These are phyloP conservation scores for Ernsta delagoae DNA, from an alignment of 2,888 invertebrate genomes.

Conservation along the genomic window DNA sequence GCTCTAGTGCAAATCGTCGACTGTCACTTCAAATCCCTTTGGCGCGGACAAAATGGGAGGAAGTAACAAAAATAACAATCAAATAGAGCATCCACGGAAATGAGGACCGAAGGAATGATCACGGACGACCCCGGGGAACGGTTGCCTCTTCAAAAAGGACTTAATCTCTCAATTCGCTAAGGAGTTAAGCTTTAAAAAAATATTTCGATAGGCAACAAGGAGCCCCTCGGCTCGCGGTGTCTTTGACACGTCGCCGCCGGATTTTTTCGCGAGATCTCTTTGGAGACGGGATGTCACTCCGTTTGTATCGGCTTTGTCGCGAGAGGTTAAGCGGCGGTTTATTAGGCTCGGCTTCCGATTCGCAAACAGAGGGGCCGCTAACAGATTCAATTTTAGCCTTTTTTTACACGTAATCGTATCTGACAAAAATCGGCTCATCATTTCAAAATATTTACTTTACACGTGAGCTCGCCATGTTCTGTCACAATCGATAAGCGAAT, in stretches of 20 bases:
- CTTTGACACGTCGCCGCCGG: constrained; percentile 82
- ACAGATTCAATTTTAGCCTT: constrained; percentile 66
- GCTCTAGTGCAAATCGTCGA: constrained; percentile 81
- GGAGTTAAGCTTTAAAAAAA: constrained; percentile 85
- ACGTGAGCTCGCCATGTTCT: constrained; percentile 59
- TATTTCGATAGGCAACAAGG: constrained; percentile 83
- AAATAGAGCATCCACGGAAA: constrained; percentile 83
- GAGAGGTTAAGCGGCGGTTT: constrained; percentile 83
- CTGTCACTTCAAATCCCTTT: constrained; percentile 81
- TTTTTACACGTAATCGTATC: constrained; percentile 43
- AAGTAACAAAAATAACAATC: constrained; percentile 84
- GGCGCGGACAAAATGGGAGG: constrained; percentile 72
- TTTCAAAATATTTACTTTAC: constrained; percentile 53
- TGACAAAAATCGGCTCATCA: constrained; percentile 50
- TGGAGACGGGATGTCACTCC: constrained; percentile 81
- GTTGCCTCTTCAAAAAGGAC: constrained; percentile 86
- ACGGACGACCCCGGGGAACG: constrained; percentile 83
- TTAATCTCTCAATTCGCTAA: constrained; percentile 86
- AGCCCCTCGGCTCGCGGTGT: constrained; percentile 79
- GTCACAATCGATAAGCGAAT: constrained; percentile 77
- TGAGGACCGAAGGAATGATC: constrained; percentile 84
- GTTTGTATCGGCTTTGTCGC: constrained; percentile 83
- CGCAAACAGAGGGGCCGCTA: constrained; percentile 76
- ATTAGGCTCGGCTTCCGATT: constrained; percentile 81
- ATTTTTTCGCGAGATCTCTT: constrained; percentile 82